Base-by-base conservation (phyloP, 1,140 invertebrate species). In the Euura lappo region DNA sequence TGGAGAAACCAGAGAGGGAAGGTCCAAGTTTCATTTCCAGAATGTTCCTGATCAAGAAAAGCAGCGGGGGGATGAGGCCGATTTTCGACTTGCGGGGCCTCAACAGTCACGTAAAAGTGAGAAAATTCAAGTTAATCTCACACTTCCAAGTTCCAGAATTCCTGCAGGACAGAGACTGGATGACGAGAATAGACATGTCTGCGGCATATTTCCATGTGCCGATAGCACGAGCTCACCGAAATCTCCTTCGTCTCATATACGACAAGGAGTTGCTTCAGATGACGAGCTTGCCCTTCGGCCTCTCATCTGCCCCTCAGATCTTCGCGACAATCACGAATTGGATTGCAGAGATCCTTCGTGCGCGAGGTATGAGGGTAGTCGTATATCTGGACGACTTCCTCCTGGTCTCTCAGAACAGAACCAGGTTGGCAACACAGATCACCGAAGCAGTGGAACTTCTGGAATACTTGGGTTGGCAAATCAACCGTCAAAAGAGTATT, bases 361-460 rank as follows among this genome's bases (percentile, higher is more conserved):
- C 68, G 6, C 70, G 75, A 43, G 79, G 82, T 2, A 74, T 83
- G 2, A 43, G 81, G 28, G 28, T 65, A 68, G 4, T 60, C 3
- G 79, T 84, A 0, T 82, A 82, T 69, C 70, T 81, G 44, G 76
- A 81, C 81, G 79, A 83, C 65, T 80, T 74, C 66, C 60, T 80
- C 2, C 81, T 68, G 75, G 84, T 11, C 43, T 71, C 70, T 47
- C 75, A 69, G 45, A 76, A 82, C 64, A 74, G 45, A 71, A 77
- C 13, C 76, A 78, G 68, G 71, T 77, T 77, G 76, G 75, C 10
- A 0, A 43, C 51, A 13, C 65, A 66, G 64, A 70, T 45, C 42
- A 76, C 3, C 6, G 72, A 65, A 65, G 71, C 79, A 44, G 47
- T 73, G 1, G 28, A 73, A 1, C 13, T 74, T 6, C 78, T 70